Base-by-base conservation (phyloP, 2,888 invertebrate species). In the Drosophila infuscata region DNA sequence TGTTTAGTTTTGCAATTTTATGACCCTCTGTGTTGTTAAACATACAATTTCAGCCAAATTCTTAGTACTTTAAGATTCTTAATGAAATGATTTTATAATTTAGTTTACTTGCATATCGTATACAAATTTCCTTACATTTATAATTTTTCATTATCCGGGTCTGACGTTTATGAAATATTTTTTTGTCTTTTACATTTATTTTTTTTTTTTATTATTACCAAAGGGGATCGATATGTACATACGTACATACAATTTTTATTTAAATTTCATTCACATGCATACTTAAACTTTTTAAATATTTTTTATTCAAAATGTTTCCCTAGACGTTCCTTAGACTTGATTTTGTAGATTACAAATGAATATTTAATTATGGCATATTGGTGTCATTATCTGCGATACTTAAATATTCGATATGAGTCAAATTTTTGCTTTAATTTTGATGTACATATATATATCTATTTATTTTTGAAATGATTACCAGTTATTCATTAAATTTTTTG, bases 101-200 rank as follows among this genome's bases (percentile, higher is more conserved):
- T 71, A 62, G 52, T 71, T 75, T 68, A 59, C 52, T 76, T 60
- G 74, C 88, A 79, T 83, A 90, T 89, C 89, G 89, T 89, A 89
- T 89, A 89, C 90, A 81, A 76, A 79, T 80, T 81, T 76, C 17
- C 69, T 62, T 87, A 78, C 25, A 69, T 58, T 61, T 67, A 68
- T 51, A 59, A 64, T 73, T 75, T 65, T 64, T 69, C 63, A 64
- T 68, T 62, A 51, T 71, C 62, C 71, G 61, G 59, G n/a, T 56
- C 76, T 56, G 64, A 76, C 61, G 79, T 48, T 62, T 66, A 71
- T 72, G 64, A 70, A 61, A 48, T 54, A 36, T 66, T 58, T 57
- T 57, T 48, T 32, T 52, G 36, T 51, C 11, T 32, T 58, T 51
- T 52, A 48, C 41, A 38, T 59, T 20, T 69, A 57, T 54, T 17